A percentile compares a stretch with the other conserved stretches of the same genome.
Evolutionary conservation across 1,140 invertebrate genomes (phyloP).

Genomic region (Drosophila lacteicornis): DNA sequence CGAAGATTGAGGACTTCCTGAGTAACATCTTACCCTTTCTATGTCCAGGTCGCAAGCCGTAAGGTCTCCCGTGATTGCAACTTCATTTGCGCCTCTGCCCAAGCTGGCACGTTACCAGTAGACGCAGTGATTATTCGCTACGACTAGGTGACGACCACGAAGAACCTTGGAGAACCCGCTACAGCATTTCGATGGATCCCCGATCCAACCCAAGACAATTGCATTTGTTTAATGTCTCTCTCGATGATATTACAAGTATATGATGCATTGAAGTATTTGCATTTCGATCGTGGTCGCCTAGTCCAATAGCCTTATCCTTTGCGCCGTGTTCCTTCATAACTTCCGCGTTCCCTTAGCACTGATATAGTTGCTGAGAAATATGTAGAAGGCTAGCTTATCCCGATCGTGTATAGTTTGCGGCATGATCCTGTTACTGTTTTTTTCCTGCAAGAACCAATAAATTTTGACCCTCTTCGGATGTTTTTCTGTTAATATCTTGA

Average conservation of each 20-base stretch:
- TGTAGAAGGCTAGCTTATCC: constrained; percentile 16
- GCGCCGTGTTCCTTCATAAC: constrained; percentile 5
- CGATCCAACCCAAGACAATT: constrained; percentile 49
- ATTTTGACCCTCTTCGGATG: constrained; percentile 21
- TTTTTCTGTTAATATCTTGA: neutral
- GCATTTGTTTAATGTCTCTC: constrained; percentile 58
- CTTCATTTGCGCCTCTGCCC: constrained; percentile 61
- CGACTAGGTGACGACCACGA: constrained; percentile 24
- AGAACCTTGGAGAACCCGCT: constrained; percentile 22
- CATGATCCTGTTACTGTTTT: constrained; percentile 41
- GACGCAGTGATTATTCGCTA: neutral
- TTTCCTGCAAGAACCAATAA: constrained; percentile 35
- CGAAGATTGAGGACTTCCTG: neutral
- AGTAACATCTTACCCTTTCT: neutral
- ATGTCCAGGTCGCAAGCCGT: constrained; percentile 46
- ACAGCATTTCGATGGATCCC: constrained; percentile 47
- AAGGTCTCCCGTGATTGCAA: constrained; percentile 2
- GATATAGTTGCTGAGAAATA: constrained; percentile 27
- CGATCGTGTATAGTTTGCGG: constrained; percentile 14
- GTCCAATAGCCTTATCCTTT: constrained; percentile 4
- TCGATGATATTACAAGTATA: constrained; percentile 46
- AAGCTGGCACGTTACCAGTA: constrained; percentile 66
- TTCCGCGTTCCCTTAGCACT: constrained; percentile 13
- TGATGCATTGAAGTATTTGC: constrained; percentile 15
- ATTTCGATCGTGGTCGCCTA: constrained; percentile 24